These are phyloP conservation scores for Noctua comes DNA, from an alignment of 2,888 invertebrate species.

Conservation along the genomic window DNA sequence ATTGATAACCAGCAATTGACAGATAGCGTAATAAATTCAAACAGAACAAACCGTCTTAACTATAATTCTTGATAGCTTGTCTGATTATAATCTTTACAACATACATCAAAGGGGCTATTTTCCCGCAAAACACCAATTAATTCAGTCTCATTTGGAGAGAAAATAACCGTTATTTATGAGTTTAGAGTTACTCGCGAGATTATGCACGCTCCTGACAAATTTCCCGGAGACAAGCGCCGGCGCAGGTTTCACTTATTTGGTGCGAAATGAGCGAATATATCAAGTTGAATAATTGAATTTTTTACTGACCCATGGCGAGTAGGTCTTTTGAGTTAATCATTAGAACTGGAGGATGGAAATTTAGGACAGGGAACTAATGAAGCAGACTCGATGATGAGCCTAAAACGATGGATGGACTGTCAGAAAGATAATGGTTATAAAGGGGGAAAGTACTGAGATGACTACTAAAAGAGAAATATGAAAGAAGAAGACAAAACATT, in stretches of 20 bases:
- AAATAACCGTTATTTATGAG: slow-evolving; percentile 82
- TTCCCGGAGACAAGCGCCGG: slow-evolving; percentile 65
- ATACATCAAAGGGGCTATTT: slow-evolving; percentile 54
- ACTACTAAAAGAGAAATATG: not conserved
- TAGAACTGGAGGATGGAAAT: not conserved
- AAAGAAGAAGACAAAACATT: not conserved
- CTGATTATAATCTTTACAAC: slow-evolving; percentile 63
- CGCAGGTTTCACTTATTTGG: slow-evolving; percentile 65
- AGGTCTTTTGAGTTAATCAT: slow-evolving; percentile 24
- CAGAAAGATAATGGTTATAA: not conserved
- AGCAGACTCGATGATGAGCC: not conserved
- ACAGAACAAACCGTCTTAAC: slow-evolving; percentile 50
- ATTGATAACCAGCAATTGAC: slow-evolving; percentile 46
- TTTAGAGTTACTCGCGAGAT: slow-evolving; percentile 75
- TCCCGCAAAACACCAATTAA: slow-evolving; percentile 66
- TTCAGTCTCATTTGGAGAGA: slow-evolving; percentile 72
- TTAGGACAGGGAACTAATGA: not conserved
- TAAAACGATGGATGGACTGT: not conserved
- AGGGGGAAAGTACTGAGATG: not conserved
- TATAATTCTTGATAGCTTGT: slow-evolving; percentile 53
- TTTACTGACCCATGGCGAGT: slow-evolving; percentile 42
- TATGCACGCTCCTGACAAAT: slow-evolving; percentile 78
- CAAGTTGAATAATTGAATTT: slow-evolving; percentile 59
- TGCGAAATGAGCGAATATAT: slow-evolving; percentile 57
- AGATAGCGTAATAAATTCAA: slow-evolving; percentile 54